Conservation (phyloP, 2,113 vertebrate genomes). For the Poeciliopsis prolifica region DNA sequence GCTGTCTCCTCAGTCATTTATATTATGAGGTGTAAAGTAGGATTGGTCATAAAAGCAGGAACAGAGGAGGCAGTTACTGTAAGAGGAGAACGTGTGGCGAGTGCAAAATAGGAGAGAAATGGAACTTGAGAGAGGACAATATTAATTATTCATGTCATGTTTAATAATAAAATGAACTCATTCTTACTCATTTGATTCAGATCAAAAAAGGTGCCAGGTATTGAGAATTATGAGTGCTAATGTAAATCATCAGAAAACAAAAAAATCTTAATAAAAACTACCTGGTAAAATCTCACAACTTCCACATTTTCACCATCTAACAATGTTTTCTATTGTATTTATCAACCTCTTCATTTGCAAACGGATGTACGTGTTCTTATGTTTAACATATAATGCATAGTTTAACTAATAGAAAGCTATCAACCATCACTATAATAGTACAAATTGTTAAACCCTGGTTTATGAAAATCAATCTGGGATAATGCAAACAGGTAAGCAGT, state of each 20-base stretch:
- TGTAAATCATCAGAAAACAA: constrained; percentile 7
- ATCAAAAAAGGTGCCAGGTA: constrained; percentile 27
- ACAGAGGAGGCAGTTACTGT: constrained; percentile 3
- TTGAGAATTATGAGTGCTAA: constrained; percentile 15
- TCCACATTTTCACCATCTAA: not conserved
- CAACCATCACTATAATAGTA: not conserved
- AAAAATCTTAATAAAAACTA: not conserved
- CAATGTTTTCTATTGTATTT: not conserved
- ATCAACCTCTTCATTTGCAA: not conserved
- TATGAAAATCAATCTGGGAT: not conserved
- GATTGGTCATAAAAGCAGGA: constrained; percentile 1
- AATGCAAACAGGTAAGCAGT: not conserved
- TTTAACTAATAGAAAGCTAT: not conserved
- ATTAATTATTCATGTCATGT: constrained; percentile 61
- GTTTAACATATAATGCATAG: not conserved
- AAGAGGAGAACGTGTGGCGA: constrained; percentile 15
- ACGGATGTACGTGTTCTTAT: not conserved
- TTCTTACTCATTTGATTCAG: constrained; percentile 47
- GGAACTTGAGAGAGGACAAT: constrained; percentile 13
- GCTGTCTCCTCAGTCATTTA: not conserved
- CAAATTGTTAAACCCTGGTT: not conserved
- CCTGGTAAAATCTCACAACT: not conserved
- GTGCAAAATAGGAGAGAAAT: constrained; percentile 30
- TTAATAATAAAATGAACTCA: constrained; percentile 67
- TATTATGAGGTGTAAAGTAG: constrained; percentile 3